phyloP scores from a whole-genome alignment of 2,113 vertebrate genomes.

The Hassar affinis region DNA sequence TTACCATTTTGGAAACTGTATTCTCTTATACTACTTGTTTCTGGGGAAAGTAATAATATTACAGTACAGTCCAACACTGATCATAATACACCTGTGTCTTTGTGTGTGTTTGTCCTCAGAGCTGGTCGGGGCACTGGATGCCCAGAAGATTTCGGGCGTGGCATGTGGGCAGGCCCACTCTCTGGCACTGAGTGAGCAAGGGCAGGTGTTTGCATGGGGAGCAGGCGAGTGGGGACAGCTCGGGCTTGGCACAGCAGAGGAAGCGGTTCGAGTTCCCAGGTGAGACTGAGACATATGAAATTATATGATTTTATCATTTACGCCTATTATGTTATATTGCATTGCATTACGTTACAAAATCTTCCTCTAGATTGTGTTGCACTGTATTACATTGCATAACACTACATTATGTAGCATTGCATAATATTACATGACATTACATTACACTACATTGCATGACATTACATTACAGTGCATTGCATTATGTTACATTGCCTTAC shows the following conservation, averaged over 20 bases:
- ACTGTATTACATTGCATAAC: too few relatives aligned
- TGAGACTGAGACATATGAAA: constrained; percentile 62
- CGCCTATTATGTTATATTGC: neutral
- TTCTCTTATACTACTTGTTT: too few relatives aligned
- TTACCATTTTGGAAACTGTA: too few relatives aligned
- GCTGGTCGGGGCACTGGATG: constrained; percentile 83
- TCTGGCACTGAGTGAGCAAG: constrained; percentile 86
- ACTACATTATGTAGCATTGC: too few relatives aligned
- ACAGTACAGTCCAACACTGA: too few relatives aligned
- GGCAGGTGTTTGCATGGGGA: constrained; percentile 93
- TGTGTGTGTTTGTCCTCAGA: constrained; percentile 67
- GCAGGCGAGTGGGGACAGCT: constrained; percentile 86
- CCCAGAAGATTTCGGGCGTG: constrained; percentile 85
- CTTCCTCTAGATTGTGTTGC: too few relatives aligned
- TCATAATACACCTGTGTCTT: neutral
- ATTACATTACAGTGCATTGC: too few relatives aligned
- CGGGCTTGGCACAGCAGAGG: constrained; percentile 82
- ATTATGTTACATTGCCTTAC: too few relatives aligned
- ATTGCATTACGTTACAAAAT: too few relatives aligned
- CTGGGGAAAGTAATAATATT: too few relatives aligned
- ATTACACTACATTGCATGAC: too few relatives aligned
- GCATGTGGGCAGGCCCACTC: constrained; percentile 87
- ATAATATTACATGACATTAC: too few relatives aligned
- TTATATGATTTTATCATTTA: neutral
- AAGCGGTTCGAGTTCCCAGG: constrained; percentile 84